phyloP scores from a whole-genome alignment of 2,888 invertebrate species.

The Lithophane semibrunnea region DNA sequence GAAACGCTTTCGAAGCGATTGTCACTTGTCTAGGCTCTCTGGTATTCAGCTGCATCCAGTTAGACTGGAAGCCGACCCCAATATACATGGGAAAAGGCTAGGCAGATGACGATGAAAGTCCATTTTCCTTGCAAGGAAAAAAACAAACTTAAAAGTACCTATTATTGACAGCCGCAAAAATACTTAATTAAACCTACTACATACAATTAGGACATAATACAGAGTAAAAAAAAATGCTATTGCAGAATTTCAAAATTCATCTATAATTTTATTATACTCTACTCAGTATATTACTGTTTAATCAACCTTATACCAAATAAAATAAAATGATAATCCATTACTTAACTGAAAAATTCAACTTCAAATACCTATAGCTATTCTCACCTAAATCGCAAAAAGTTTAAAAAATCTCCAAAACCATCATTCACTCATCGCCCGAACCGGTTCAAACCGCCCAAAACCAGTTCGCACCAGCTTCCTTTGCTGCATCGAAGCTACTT shows the following conservation, averaged over 20 bases:
- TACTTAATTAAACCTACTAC: background rate
- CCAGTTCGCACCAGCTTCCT: slow-evolving; percentile 42
- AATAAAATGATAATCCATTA: too few relatives aligned
- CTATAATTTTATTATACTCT: too few relatives aligned
- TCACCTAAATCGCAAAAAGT: too few relatives aligned
- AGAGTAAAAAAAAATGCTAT: too few relatives aligned
- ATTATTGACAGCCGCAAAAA: background rate
- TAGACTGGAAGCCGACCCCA: too few relatives aligned
- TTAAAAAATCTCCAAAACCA: background rate
- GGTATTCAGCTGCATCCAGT: too few relatives aligned
- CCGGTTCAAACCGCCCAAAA: slow-evolving; percentile 34
- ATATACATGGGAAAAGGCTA: too few relatives aligned
- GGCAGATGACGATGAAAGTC: too few relatives aligned
- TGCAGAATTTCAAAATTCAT: background rate
- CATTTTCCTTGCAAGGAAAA: background rate
- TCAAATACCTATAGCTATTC: background rate
- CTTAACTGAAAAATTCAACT: background rate
- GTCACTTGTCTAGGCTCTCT: too few relatives aligned
- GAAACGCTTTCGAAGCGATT: too few relatives aligned
- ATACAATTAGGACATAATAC: background rate
- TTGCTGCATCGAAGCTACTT: slow-evolving; percentile 56
- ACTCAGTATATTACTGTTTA: too few relatives aligned
- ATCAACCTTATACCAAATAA: background rate
- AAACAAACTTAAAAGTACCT: background rate
- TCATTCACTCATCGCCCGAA: slow-evolving; percentile 8